Base-by-base conservation (phyloP, 2,113 vertebrate genomes). In the Macaca nemestrina region DNA sequence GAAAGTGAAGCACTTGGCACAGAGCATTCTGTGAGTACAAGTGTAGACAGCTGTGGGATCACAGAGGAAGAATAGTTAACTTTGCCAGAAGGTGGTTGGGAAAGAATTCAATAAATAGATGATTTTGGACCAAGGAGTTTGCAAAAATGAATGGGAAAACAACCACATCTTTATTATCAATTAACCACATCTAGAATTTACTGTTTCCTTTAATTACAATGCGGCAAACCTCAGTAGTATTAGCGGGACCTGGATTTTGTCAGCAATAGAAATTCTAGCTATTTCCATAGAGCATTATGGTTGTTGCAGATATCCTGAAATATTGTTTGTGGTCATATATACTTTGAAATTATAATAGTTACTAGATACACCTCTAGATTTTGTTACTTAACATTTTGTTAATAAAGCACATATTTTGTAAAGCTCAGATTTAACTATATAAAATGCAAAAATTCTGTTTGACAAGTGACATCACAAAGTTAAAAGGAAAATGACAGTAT, bases 1-100 rank as follows among this genome's bases (percentile, higher is more conserved):
- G 16, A 82, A 95, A 93, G n/a, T 32, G 35, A 90, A 94, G 22
- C 10, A 3, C 45, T 82, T 94, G 88, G 72, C 61, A 13, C 8
- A 7, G 27, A 86, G 43, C 6, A 0, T 38, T 68, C 61, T 32
- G 27, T n/a, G n/a, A 70, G 79, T 35, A 23, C 18, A 73, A 88
- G 86, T n/a, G 50, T 40, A 93, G 96, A 95, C 55, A 94, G 89
- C 89, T 45, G 4, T 64, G 92, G 48, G 91, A 40, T 82, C 93
- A 57, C 82, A 92, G 48, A 94, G 92, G 96, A 92, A 96, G 87
- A 48, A 85, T 17, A 68, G 52, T 83, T 82, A 48, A 48, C 27
- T 83, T 84, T 72, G 30, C 70, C 4, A 48, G 88, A 68, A 89
- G 76, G 82, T 79, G n/a, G 32, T 86, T 70, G 93, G 68, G 81